Evolutionary conservation across 1,140 invertebrate genomes (phyloP), one percentile per base, ranked within the genome.

Genomic region (Drosophila ercepeae): DNA sequence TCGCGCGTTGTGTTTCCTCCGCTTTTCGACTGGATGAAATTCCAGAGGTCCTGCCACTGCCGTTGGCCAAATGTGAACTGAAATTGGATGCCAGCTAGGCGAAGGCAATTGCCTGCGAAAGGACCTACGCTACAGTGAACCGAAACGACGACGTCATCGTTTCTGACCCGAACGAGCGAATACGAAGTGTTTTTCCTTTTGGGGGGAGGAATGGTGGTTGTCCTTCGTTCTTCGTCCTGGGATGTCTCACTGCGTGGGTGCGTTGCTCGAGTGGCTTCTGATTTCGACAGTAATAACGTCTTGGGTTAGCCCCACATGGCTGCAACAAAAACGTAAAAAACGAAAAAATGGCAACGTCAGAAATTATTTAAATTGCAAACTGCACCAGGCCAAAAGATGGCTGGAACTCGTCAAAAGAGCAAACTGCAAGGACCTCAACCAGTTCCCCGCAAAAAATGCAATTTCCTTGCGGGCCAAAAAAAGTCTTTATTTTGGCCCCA

Each of bases 341-440:
- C 14, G 16, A 42, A 9, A 42, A 42, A 42, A 18, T 9, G 16
- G 16, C 14, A 42, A 42, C 16, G 39, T 9, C 14, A 16, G 53
- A 73, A 78, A 78, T 73, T 83, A 83, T 78, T 84, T 51, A 84
- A 83, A 84, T 83, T 71, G 55, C 55, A 53, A 74, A 78, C 81
- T 76, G 58, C 64, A 79, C n/a, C 34, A 32, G 27, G 41, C 27
- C 41, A 36, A 63, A 53, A 71, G 48, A 50, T 49, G 46, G 46
- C 29, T 29, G 29, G 21, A 25, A 29, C 25, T 68, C 51, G 64
- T 69, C 65, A 69, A 69, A 69, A 51, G 27, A 68, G 9, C 18
- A 48, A n/a, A n/a, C 50, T 21, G 36, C 49, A 41, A 41, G 18
- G 9, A 42, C 27, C 34, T 9, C 4, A 18, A 7, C 27, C 63